Percentiles rank a stretch among this genome's conserved stretches.
Evolutionary conservation across 2,113 vertebrate genomes (phyloP).

Genomic region (Pelmatolapia mariae): DNA sequence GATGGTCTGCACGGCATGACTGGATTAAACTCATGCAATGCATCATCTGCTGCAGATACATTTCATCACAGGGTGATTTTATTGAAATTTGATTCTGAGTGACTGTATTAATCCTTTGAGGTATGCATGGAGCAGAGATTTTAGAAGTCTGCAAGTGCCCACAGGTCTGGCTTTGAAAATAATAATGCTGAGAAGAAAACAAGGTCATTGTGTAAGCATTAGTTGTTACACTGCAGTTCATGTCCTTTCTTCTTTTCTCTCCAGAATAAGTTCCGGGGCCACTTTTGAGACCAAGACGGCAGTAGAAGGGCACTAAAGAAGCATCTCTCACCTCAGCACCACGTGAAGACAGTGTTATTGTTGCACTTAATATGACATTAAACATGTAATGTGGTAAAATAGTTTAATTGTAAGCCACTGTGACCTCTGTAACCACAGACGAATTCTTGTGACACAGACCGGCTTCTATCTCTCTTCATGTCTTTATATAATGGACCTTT

Average conservation of each 20-base stretch:
- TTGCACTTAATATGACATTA: constrained; percentile 43
- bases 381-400: not conserved
- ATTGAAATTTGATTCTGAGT: constrained; percentile 3
- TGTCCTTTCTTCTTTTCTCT: constrained; percentile 28
- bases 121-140: constrained; percentile 45
- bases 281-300: constrained; percentile 73
- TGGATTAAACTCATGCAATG: constrained; percentile 53
- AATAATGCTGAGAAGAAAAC: not conserved
- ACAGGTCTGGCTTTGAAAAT: constrained; percentile 29
- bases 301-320: constrained; percentile 68
- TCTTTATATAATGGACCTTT: not conserved
- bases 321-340: constrained; percentile 2
- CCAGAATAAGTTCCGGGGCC: constrained; percentile 62
- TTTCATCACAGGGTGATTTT: constrained; percentile 34
- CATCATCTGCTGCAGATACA: constrained; percentile 48
- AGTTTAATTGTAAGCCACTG: constrained; percentile 4
- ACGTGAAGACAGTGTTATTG: constrained; percentile 48
- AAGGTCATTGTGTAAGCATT: not conserved
- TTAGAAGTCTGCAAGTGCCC: not conserved
- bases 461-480: not conserved
- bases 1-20: constrained; percentile 58
- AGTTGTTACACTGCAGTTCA: not conserved
- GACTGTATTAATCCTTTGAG: constrained; percentile 27
- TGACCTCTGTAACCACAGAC: constrained; percentile 4
- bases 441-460: not conserved